A percentile compares a stretch with the other conserved stretches of the same genome.
Evolutionary conservation across 2,113 vertebrate genomes (phyloP).

Genomic region (Salvelinus sp.): DNA sequence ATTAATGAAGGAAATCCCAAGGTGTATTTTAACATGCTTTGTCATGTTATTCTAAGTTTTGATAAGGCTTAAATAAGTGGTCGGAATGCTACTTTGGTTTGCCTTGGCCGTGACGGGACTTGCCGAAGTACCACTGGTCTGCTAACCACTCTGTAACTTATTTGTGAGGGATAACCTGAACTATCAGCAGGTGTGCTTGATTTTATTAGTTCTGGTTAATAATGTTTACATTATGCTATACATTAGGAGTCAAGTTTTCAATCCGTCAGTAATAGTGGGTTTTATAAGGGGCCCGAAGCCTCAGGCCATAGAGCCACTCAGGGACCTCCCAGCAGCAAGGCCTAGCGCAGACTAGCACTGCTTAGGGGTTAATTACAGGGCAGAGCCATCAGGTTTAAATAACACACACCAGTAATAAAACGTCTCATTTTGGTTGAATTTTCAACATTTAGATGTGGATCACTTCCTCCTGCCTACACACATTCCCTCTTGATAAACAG

Average conservation of each 20-base stretch:
- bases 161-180: not conserved
- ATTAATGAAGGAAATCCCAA: not conserved
- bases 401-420: constrained; percentile 10
- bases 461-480: not conserved
- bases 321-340: constrained; percentile 2
- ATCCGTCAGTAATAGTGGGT: not conserved
- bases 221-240: constrained; percentile 1
- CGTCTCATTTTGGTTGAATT: constrained; percentile 1
- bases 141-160: not conserved
- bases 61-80: not conserved
- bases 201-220: constrained; percentile 11
- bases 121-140: not conserved
- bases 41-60: not conserved
- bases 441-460: constrained; percentile 22
- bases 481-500: not conserved
- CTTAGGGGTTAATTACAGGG: constrained; percentile 31
- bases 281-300: not conserved
- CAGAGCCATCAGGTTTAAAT: constrained; percentile 22
- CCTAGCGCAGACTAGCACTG: constrained; percentile 12
- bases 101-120: not conserved
- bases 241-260: constrained; percentile 17
- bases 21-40: constrained; percentile 3
- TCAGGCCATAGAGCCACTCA: constrained; percentile 1
- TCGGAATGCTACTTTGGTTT: too few species aligned
- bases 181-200: not conserved